Conservation (phyloP, 35 echinoderm and acorn worm genomes). For the Anneissia japonica region DNA sequence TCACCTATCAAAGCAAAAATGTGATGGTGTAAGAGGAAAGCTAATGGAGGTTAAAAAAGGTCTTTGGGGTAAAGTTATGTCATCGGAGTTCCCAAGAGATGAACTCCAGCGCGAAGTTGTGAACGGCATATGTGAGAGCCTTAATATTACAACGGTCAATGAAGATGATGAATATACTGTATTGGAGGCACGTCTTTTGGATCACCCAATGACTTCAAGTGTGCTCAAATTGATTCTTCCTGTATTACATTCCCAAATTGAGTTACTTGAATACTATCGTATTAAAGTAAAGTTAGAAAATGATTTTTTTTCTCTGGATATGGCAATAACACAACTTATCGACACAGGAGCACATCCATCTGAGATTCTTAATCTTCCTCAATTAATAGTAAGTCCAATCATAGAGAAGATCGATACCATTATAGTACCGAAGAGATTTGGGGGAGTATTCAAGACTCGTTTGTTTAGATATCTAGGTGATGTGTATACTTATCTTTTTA, state of each 20-base stretch:
- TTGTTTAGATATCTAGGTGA: background rate
- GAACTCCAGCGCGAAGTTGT: background rate
- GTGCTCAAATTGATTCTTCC: background rate
- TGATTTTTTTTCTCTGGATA: background rate
- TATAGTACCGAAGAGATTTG: background rate
- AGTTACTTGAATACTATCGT: too few species aligned
- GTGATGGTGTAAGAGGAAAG: background rate
- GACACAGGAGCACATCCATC: background rate
- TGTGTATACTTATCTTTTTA: background rate
- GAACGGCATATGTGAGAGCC: background rate
- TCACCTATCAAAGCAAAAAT: background rate
- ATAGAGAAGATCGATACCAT: background rate
- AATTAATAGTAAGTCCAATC: background rate
- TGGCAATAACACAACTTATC: background rate
- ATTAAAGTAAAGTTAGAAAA: background rate
- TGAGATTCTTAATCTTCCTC: background rate
- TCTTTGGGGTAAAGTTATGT: background rate
- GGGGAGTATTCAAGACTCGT: background rate
- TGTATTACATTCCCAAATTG: background rate
- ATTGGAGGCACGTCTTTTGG: background rate
- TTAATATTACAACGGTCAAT: background rate
- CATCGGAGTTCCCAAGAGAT: background rate
- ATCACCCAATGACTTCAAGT: background rate
- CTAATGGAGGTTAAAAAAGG: background rate
- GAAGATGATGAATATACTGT: background rate